phyloP scores from a whole-genome alignment of 2,797 vertebrate genomes.

The Propithecus deckenii region DNA sequence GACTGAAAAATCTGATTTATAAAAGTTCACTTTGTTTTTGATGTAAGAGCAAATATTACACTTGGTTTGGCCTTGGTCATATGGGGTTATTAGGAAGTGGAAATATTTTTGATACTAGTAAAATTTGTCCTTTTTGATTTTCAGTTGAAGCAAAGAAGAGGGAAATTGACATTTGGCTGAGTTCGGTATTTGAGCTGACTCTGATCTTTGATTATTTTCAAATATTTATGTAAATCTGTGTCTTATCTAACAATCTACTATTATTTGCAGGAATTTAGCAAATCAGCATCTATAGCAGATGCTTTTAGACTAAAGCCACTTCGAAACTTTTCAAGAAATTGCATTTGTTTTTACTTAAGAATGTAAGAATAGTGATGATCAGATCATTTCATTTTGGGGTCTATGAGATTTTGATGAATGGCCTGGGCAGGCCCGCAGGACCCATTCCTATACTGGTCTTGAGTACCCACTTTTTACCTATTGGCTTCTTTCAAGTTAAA shows the following conservation, averaged over 20 bases:
- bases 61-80: constrained; percentile 71
- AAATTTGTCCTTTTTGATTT: constrained; percentile 74
- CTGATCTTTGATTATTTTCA: constrained; percentile 76
- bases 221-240: constrained; percentile 75
- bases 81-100: constrained; percentile 48
- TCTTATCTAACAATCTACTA: constrained; percentile 66
- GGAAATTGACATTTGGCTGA: constrained; percentile 80
- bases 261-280: constrained; percentile 75
- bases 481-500: not conserved
- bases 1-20: constrained; percentile 71
- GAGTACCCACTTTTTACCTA: not conserved
- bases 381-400: not conserved
- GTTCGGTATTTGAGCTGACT: constrained; percentile 77
- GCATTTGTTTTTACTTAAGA: not conserved
- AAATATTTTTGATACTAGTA: constrained; percentile 66
- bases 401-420: not conserved
- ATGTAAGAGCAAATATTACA: constrained; percentile 69
- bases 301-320: not conserved
- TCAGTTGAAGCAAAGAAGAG: constrained; percentile 69
- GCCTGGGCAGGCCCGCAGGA: not conserved
- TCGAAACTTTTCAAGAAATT: not conserved
- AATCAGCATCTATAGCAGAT: constrained; percentile 61
- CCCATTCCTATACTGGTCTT: not conserved
- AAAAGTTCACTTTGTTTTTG: constrained; percentile 75
- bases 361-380: not conserved